Evolutionary conservation across 2,113 vertebrate genomes (phyloP), one percentile per base, ranked within the genome.

Genomic region (Corvus cornix): DNA sequence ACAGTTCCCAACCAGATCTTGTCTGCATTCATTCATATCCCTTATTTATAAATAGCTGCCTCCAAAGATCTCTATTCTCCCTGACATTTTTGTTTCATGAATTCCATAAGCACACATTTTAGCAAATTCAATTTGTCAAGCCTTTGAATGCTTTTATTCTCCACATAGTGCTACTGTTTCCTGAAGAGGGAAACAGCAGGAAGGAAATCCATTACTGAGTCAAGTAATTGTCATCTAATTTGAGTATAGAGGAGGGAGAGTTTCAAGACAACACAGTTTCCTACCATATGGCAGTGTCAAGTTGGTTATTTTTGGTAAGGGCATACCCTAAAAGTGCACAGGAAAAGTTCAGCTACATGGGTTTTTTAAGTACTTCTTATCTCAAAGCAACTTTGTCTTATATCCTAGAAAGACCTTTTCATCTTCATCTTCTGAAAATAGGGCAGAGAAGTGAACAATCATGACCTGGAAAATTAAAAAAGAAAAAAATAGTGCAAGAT

Each of bases 251-350:
- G 18, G 55, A 91, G 35, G 9, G 17, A 90, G 24, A 51, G 21
- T 90, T 96, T 86, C 59, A 81, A 90, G 60, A 56, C 48, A 86
- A 41, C 74, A 55, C 21, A 37, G 21, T 62, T 93, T 94, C 68
- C 72, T 67, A 55, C n/a, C 92, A 92, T 95, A 93, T 97, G 84
- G 78, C 43, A 69, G 17, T 91, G 91, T 95, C 91, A 90, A 27
- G 21, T 46, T 90, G 59, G 23, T 74, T 91, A 48, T 88, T 72
- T 81, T 93, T 2, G 0, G 26, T 77, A 48, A 84, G 68, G 46
- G 48, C 13, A 19, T 72, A 52, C 20, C 6, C 68, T 78, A 55
- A 66, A 91, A 79, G 28, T 28, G 17, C 44, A 59, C 39, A 70
- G 48, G 30, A 88, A 77, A 88, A 83, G 51, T 94, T 89, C 67